A percentile compares a stretch with the other conserved stretches of the same genome.
Evolutionary conservation across 2,113 vertebrate genomes (phyloP).

Genomic region (Polypterus bichir): DNA sequence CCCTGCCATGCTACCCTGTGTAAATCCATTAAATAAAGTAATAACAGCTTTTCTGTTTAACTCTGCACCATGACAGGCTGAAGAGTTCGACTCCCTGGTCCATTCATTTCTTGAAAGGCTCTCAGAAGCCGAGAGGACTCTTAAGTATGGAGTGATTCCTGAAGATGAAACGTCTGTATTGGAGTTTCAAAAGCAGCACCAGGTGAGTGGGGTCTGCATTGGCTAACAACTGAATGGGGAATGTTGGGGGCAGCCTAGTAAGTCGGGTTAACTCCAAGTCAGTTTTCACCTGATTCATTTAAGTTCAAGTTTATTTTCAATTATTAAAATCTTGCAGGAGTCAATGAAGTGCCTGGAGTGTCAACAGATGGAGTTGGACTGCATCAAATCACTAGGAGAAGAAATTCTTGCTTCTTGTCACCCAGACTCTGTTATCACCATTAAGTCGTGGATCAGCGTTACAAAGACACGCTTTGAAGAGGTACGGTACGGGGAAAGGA

Average conservation of each 20-base stretch:
- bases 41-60: not conserved
- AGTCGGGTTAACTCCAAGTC: not conserved
- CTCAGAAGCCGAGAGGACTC: conserved; percentile 48
- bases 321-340: conserved; percentile 38
- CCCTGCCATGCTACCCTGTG: too few species aligned
- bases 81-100: conserved; percentile 61
- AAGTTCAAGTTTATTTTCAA: too few species aligned
- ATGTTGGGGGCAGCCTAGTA: not conserved
- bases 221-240: conserved; percentile 1
- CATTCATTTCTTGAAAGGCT: conserved; percentile 63
- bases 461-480: conserved; percentile 70
- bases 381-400: conserved; percentile 57
- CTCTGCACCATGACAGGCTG: conserved; percentile 41
- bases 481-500: conserved; percentile 34
- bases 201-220: conserved; percentile 38
- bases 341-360: conserved; percentile 44
- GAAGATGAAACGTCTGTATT: conserved; percentile 51
- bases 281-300: not conserved
- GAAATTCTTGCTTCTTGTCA: conserved; percentile 66
- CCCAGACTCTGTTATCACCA: conserved; percentile 61
- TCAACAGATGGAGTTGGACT: conserved; percentile 55
- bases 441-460: conserved; percentile 72
- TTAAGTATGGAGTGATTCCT: conserved; percentile 52
- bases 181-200: conserved; percentile 46
- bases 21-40: not conserved